phyloP scores from a whole-genome alignment of 1,140 invertebrate genomes.

The Lepidurus couesii region DNA sequence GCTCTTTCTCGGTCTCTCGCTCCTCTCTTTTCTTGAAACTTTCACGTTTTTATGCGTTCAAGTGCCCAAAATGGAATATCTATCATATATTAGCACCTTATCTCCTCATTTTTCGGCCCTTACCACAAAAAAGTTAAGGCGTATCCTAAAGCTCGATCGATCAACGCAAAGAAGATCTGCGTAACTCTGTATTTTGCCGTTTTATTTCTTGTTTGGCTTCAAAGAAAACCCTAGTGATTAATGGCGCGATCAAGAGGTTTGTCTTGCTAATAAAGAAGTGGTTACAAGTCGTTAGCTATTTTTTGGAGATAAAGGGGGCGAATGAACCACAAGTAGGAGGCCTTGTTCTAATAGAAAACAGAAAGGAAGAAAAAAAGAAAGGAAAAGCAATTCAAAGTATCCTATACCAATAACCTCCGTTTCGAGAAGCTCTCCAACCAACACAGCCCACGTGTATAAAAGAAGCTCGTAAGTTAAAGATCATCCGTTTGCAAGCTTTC shows the following conservation, averaged over 20 bases:
- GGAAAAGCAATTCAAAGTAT: background rate
- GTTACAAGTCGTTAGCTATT: constrained; percentile 15
- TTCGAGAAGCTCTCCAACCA: background rate
- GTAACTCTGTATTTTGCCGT: too few species aligned
- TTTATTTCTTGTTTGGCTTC: background rate
- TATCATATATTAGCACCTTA: too few species aligned
- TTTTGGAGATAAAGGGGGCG: background rate
- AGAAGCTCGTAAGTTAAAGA: background rate
- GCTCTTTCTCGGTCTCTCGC: background rate
- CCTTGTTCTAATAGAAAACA: background rate
- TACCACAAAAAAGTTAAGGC: too few species aligned
- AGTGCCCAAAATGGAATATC: too few species aligned
- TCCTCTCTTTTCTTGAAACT: background rate
- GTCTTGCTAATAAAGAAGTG: constrained; percentile 17
- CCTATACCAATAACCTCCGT: background rate
- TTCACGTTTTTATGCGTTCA: background rate
- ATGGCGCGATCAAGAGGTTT: background rate
- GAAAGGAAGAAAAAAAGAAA: background rate
- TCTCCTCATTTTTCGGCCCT: too few species aligned
- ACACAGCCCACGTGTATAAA: background rate
- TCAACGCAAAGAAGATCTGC: too few species aligned
- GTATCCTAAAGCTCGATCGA: too few species aligned
- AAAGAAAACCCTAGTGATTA: background rate
- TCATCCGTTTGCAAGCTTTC: constrained; percentile 8
- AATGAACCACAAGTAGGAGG: background rate